Evolutionary conservation across 2,888 invertebrate species (phyloP).

Genomic region (Neoscelio sp.): DNA sequence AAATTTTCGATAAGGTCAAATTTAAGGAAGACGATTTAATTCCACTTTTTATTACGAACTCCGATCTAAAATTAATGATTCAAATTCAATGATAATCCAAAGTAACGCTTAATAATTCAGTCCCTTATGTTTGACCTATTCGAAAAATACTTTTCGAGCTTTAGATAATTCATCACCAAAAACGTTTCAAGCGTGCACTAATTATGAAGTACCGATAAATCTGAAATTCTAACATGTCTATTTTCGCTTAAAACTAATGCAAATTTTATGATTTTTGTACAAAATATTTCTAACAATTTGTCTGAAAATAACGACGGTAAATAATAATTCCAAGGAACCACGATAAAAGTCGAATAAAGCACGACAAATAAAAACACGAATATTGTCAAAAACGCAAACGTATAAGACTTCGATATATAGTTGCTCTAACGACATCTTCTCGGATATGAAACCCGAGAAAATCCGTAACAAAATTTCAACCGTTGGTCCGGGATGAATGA

Average conservation of each 20-base stretch:
- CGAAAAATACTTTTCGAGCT: constrained; percentile 8
- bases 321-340: no score
- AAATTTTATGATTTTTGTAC: no score
- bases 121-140: constrained; percentile 26
- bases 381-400: no score
- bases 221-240: no score
- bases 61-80: constrained; percentile 10
- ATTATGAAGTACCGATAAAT: no score
- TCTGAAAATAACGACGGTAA: no score
- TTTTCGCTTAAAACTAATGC: no score
- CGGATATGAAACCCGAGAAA: neutral
- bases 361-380: no score
- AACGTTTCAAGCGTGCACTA: no score
- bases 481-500: neutral
- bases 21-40: constrained; percentile 3
- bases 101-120: constrained; percentile 21
- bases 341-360: no score
- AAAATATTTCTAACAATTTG: no score
- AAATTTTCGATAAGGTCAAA: constrained; percentile 14
- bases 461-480: neutral
- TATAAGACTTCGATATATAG: no score
- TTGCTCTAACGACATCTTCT: neutral
- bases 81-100: constrained; percentile 13
- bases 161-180: constrained; percentile 20
- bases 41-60: constrained; percentile 8